These are phyloP conservation scores for Anguilla anguilla DNA, from an alignment of 2,797 vertebrate genomes.

Conservation along the genomic window DNA sequence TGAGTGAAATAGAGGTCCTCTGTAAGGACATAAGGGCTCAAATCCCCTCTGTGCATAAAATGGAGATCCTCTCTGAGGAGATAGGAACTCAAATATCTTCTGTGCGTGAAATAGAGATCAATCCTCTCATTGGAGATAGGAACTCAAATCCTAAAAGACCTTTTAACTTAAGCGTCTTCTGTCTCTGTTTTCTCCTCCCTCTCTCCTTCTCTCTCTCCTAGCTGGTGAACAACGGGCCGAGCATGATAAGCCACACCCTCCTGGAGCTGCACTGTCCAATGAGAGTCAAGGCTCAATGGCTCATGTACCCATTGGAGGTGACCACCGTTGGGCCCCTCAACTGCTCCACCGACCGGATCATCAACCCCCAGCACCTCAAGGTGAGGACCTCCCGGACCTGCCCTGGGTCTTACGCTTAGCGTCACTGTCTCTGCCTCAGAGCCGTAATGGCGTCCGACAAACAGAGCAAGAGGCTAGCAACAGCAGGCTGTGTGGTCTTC, in stretches of 20 bases:
- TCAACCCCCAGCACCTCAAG: conserved; percentile 77
- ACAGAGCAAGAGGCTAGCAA: no score
- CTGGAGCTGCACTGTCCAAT: conserved; percentile 85
- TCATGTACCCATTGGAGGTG: conserved; percentile 83
- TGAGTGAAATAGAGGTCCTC: background rate
- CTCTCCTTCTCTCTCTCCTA: conserved; percentile 48
- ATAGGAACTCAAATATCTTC: conserved; percentile 59
- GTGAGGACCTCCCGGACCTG: conserved; percentile 60
- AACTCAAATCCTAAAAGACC: background rate
- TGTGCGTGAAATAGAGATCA: background rate
- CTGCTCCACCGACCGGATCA: conserved; percentile 75
- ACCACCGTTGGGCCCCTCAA: conserved; percentile 77
- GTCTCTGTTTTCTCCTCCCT: background rate
- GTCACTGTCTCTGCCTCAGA: background rate
- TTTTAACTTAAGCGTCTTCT: background rate
- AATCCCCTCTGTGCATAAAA: background rate
- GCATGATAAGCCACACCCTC: conserved; percentile 80
- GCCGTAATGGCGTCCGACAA: no score
- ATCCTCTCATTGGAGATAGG: no score
- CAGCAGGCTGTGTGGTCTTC: no score
- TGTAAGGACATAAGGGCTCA: background rate
- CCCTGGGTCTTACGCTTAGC: background rate
- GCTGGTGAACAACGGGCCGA: conserved; percentile 90
- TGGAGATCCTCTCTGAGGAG: conserved; percentile 61
- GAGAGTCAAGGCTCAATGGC: conserved; percentile 65